Evolutionary conservation across 1,140 invertebrate species (phyloP).

Genomic region (Pseudomyrmex flavicornis): DNA sequence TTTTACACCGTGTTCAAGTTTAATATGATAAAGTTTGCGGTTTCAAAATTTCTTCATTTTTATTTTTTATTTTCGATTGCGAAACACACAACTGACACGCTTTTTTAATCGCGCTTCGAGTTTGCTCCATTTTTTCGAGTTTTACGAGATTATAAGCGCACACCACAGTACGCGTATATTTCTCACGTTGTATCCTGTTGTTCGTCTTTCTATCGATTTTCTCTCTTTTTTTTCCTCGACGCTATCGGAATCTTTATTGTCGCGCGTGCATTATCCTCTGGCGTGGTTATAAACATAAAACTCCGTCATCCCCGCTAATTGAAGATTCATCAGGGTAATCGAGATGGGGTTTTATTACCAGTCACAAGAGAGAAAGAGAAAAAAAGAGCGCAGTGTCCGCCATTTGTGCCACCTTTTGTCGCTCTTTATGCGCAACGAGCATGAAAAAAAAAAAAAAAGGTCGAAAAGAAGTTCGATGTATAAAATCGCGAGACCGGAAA

Average conservation of each 20-base stretch:
- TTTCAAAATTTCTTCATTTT: no score
- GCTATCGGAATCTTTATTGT: constrained; percentile 72
- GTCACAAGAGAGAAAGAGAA: constrained; percentile 21
- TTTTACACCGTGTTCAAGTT: no score
- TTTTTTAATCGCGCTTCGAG: not conserved
- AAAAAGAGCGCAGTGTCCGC: not conserved
- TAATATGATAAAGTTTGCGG: no score
- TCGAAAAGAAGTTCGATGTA: not conserved
- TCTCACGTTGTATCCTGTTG: not conserved
- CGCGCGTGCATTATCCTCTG: constrained; percentile 54
- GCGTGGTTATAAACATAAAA: constrained; percentile 71
- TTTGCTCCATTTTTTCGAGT: constrained; percentile 33
- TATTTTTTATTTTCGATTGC: no score
- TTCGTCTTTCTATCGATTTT: not conserved
- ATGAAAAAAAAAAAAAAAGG: constrained; percentile 31
- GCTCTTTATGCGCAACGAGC: constrained; percentile 42
- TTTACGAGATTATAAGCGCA: constrained; percentile 36
- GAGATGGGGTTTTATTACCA: constrained; percentile 69
- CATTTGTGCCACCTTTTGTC: constrained; percentile 39
- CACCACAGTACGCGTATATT: constrained; percentile 12
- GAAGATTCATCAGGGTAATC: constrained; percentile 78
- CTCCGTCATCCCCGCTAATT: constrained; percentile 69
- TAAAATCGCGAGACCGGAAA: constrained; percentile 52
- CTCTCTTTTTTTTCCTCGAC: not conserved
- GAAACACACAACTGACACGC: no score